Evolutionary conservation across 2,888 invertebrate genomes (phyloP), one percentile per base, ranked within the genome.

Genomic region (Scaptomyza flava): DNA sequence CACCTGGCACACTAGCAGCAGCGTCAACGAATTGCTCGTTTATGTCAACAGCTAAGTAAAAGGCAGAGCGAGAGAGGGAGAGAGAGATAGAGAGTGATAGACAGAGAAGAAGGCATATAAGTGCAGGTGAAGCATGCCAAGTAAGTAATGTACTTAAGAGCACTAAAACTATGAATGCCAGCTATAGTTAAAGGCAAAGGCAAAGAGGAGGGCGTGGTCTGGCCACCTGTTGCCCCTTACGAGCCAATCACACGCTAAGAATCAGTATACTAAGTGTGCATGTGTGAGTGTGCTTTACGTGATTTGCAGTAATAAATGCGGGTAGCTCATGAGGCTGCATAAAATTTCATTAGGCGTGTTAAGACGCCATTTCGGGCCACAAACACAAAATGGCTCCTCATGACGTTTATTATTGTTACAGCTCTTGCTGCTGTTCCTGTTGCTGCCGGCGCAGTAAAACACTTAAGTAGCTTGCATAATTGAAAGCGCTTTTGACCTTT

Each of bases 291-390:
- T 47, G 43, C 46, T 53, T 72, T 67, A 68, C 70, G 81, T 87
- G 89, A 76, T 83, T 83, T 79, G 52, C 70, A 46, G 73, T 69
- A 79, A 89, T 87, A 87, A 87, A 86, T 79, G 74, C 70, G 68
- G 63, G 59, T 17, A 41, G 65, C 76, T 77, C 69, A 79, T 81
- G 86, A 87, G 73, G 66, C 62, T 71, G 77, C 85, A 87, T 89
- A 80, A 87, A 87, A 89, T 87, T 87, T 89, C 79, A 87, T 87
- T 89, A 87, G 77, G 70, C 83, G 68, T 81, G 79, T 77, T 81
- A 79, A 71, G 72, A 60, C 68, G 82, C 84, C 79, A 87, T 87
- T 87, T 75, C 41, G 57, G 52, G 56, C 53, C 63, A 58, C 72
- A 66, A 57, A 56, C 48, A 34, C 23, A 38, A 33, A 27, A 30